Conservation (phyloP, 1,140 invertebrate genomes). For the Oscheius sp. region DNA sequence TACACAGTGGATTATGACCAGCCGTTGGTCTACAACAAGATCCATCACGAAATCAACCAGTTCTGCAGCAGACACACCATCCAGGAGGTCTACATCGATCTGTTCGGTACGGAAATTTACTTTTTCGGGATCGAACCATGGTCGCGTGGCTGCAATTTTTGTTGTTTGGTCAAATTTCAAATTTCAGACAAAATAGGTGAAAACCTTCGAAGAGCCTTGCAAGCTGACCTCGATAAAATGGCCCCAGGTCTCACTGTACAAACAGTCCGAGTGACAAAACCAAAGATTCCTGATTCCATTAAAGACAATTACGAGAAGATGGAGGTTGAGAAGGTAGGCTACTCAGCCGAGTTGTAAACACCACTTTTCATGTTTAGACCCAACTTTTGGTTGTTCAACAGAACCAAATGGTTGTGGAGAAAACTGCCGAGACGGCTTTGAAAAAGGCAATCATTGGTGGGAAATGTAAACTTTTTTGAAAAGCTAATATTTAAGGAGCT, state of each 20-base stretch:
- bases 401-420: constrained; percentile 85
- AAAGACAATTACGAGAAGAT: constrained; percentile 86
- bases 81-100: constrained; percentile 85
- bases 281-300: constrained; percentile 83
- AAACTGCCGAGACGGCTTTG: constrained; percentile 85
- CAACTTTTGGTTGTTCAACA: constrained; percentile 82
- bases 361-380: constrained; percentile 63
- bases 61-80: constrained; percentile 79
- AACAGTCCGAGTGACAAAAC: constrained; percentile 83
- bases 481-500: constrained; percentile 67
- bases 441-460: constrained; percentile 83
- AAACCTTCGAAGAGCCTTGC: constrained; percentile 78
- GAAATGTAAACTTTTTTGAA: too few species aligned
- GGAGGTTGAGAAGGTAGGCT: constrained; percentile 74
- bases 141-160: too few species aligned
- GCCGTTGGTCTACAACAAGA: constrained; percentile 85
- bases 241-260: constrained; percentile 80
- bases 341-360: not conserved
- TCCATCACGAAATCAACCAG: constrained; percentile 87
- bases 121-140: constrained; percentile 1
- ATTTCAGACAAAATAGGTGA: constrained; percentile 81
- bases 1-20: constrained; percentile 87
- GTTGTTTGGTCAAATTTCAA: not conserved
- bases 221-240: constrained; percentile 78
- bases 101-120: constrained; percentile 71